Base-by-base conservation (phyloP, 1,140 invertebrate genomes). In the Drosophila ercepeae region DNA sequence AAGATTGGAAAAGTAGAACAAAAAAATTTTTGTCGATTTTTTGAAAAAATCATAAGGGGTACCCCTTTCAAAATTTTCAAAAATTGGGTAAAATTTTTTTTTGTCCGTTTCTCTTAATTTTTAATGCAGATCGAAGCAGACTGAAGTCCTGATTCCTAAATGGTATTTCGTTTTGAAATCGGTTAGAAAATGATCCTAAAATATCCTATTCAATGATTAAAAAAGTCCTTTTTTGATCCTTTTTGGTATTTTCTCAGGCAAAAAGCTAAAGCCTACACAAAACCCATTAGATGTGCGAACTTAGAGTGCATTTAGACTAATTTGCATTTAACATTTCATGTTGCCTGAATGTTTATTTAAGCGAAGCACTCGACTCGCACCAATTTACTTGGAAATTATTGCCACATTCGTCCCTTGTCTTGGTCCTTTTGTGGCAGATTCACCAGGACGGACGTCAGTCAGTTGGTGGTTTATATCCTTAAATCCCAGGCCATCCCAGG, bases 311-410 rank as follows among this genome's bases (percentile, higher is more conserved):
- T 39, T 14, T 39, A 39, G n/a, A n/a, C n/a, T 16, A 39, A 14
- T 39, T 39, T 39, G 34, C 34, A 39, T 39, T 39, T 39, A 14
- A 16, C 39, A 42, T 42, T 42, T 5, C 23, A 46, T 7, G 23
- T 27, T 7, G 16, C 16, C 34, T 0, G n/a, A 4, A 67, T 67
- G 16, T 52, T 65, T 67, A 52, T 67, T 65, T 36, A 67, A 25
- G 39, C 29, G 21, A 34, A 36, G 16, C 60, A 42, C 9, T 7
- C 21, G n/a, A 16, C 14, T 25, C 13, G 8, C 45, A 13, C 29
- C 27, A 19, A 19, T 67, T 52, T 42, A 27, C 27, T 21, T 34
- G 39, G 16, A 68, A 68, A 68, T 53, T 36, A 67, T 67, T 53
- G 60, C 18, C 8, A 19, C 32, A 23, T 3, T 21, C 23, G 1